Base-by-base conservation (phyloP, 2,888 invertebrate genomes). In the Luperina nickerlii region DNA sequence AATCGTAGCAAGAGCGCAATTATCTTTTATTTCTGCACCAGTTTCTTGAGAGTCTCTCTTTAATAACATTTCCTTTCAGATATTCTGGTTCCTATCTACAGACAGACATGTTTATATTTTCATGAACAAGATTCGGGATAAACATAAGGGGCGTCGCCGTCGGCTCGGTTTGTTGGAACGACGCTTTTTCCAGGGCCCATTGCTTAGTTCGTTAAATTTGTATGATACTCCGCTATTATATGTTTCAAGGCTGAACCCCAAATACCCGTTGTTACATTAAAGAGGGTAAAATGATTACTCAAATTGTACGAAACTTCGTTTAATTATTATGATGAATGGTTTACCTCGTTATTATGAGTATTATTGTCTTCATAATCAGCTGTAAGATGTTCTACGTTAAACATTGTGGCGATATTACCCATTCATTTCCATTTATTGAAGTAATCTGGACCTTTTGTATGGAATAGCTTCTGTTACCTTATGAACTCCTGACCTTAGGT, bases 171-270 rank as follows among this genome's bases (percentile, higher is more conserved):
- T 76, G 71, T 74, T 65, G 38, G 42, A 81, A 88, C 60, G n/a
- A 60, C 57, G 48, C 67, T n/a, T 72, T 79, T 74, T 32, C 32
- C 32, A 32, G 32, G 82, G 73, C 76, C n/a, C 70, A 81, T 88
- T 85, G 85, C 77, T 85, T 69, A 75, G 68, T 71, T 85, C 70
- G 80, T 88, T 81, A 81, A 88, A 76, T 81, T 79, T 83, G 38
- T 78, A 81, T 74, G 76, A 83, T 67, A 27, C 48, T 65, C 11
- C 38, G 73, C 60, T 72, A 69, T 79, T 57, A 24, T 38, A 51
- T 51, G 72, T 76, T 79, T 86, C 87, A 86, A 86, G 85, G 87
- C 15, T 84, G 13, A 66, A 42, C 48, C 67, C 42, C 60, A 68
- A 57, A 71, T 51, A 83, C 15, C 20, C 27, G 27, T 69, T 54